Base-by-base conservation (phyloP, 2,797 vertebrate genomes). In the Hyperoplus lanceolatus region DNA sequence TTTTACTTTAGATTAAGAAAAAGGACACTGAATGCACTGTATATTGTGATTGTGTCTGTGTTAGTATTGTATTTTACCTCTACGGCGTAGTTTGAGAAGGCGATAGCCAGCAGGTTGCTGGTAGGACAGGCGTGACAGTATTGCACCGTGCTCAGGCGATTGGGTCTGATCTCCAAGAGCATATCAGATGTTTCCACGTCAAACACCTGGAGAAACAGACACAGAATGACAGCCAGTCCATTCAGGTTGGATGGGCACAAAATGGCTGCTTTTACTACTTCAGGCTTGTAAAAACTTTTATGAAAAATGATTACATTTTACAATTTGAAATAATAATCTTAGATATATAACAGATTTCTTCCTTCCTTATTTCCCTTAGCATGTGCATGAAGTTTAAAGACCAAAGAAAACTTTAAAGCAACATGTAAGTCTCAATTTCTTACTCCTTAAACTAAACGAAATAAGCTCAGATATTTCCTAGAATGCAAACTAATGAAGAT, bases 61-160 rank as follows among this genome's bases (percentile, higher is more conserved):
- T 6, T 6, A 8, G 39, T 16, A 2, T 29, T 9, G 56, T 16
- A 1, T 15, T 74, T 81, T 90, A 99, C 98, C 97, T 99, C 98
- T 66, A 99, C 96, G 41, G 96, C 94, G 56, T 96, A 98, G 82
- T 98, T 97, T 29, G 98, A 97, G 84, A 98, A 96, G 0, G 97
- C 97, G 45, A 99, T 88, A 8, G 98, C 96, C 53, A 97, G 95
- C 78, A 99, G 93, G 84, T 95, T 95, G 77, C 94, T 96, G 67
- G 90, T 95, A 0, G 97, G 95, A 82, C 96, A 98, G 69, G 97
- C 96, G 63, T 98, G 96, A 60, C 97, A 98, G 88, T 96, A 97
- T 2, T 97, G 97, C 79, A 99, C 96, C 3, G 93, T 96, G 87
- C 96, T 97, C 56, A 96, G 92, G 41, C 96, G 95, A 73, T 93